These are phyloP conservation scores for Eolophus roseicapilla DNA, from an alignment of 2,113 vertebrate genomes.

Conservation along the genomic window DNA sequence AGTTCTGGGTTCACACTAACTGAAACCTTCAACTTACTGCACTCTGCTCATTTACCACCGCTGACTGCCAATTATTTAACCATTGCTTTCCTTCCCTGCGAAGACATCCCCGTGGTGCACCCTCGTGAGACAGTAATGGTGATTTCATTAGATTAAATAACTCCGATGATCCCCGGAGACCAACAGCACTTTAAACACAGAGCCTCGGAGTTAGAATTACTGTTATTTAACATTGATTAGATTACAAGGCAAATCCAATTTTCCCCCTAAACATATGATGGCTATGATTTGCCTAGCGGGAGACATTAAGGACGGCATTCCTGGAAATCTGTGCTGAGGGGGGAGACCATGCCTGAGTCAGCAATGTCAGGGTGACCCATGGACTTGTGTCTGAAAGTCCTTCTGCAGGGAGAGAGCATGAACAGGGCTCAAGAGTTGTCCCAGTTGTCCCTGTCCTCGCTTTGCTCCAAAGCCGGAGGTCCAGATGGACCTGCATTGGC, in stretches of 20 bases:
- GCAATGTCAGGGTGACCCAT: not conserved
- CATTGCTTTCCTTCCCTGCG: not conserved
- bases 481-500: not conserved
- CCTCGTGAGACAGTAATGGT: conserved; percentile 48
- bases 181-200: conserved; percentile 44
- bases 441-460: accelerated
- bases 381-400: not conserved
- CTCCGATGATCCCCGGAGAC: conserved; percentile 44
- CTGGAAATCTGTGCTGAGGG: not conserved
- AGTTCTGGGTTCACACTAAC: not conserved
- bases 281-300: not conserved
- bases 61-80: not conserved
- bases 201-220: conserved; percentile 45
- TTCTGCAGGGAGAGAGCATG: not conserved
- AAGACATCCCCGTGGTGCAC: not conserved
- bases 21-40: not conserved
- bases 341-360: not conserved
- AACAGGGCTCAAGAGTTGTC: not conserved
- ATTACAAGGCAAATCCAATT: conserved; percentile 68
- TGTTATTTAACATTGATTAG: conserved; percentile 68
- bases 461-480: not conserved
- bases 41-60: not conserved
- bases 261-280: not conserved
- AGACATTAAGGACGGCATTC: not conserved
- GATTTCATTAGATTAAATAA: conserved; percentile 71